phyloP scores from a whole-genome alignment of 2,113 vertebrate genomes.

The Ginglymostoma cirratum region DNA sequence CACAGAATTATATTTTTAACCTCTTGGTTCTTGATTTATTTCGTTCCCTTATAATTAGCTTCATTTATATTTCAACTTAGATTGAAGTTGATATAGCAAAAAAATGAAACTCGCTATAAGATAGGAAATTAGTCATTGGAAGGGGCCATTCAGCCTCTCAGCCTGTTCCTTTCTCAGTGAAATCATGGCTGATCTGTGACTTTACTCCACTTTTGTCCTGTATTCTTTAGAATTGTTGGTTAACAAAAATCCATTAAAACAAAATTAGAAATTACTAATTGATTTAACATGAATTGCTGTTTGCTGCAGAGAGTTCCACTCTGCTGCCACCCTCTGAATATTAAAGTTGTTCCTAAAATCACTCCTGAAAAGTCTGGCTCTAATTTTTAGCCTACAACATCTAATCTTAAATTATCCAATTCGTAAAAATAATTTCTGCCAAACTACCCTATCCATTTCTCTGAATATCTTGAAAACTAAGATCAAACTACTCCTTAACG shows the following conservation, averaged over 20 bases:
- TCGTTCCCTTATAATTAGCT: background rate
- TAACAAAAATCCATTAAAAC: background rate
- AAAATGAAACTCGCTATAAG: background rate
- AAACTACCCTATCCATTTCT: background rate
- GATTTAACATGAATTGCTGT: background rate
- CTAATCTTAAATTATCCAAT: background rate
- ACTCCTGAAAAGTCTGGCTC: too few relatives aligned
- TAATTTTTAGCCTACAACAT: background rate
- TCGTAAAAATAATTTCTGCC: too few relatives aligned
- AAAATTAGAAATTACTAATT: background rate
- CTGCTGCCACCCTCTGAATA: background rate
- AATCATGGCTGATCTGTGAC: background rate
- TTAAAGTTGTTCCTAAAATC: background rate
- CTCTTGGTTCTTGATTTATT: slow-evolving; percentile 1
- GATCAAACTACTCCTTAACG: background rate
- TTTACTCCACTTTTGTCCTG: background rate
- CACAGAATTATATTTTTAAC: slow-evolving; percentile 1
- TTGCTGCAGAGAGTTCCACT: background rate
- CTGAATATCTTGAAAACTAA: background rate
- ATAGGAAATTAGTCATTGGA: background rate
- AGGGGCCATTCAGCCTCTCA: background rate
- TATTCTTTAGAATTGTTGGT: background rate
- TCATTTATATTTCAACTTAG: slow-evolving; percentile 14
- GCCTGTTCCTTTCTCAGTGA: background rate
- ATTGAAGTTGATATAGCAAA: background rate